Evolutionary conservation across 92 coral and sea anemone species (phyloP).

Genomic region (Galaxea fascicularis): DNA sequence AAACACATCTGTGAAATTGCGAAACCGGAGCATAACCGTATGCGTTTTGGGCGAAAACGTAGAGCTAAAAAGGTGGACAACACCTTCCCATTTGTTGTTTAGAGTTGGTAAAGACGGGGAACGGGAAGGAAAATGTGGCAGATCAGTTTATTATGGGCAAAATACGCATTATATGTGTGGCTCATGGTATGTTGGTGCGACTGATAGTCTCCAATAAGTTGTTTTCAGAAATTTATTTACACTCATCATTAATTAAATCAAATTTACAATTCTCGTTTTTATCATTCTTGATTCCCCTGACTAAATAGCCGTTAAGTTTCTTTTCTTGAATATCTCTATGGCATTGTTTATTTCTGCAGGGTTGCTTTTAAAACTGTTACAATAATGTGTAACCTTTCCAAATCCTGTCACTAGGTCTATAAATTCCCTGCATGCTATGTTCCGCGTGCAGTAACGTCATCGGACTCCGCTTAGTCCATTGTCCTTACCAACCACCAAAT

Average conservation of each 20-base stretch:
- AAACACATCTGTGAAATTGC: no score
- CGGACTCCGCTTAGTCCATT: conserved; percentile 45
- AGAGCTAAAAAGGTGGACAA: no score
- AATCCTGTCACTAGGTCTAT: not conserved
- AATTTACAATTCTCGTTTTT: conserved; percentile 30
- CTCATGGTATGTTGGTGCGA: not conserved
- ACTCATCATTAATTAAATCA: conserved; percentile 22
- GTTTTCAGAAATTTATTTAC: conserved; percentile 59
- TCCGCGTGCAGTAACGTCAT: conserved; percentile 44
- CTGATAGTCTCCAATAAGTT: not conserved
- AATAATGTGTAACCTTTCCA: conserved; percentile 7
- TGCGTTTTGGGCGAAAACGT: no score
- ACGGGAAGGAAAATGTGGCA: no score
- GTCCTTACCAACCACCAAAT: conserved; percentile 31
- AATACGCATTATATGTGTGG: not conserved
- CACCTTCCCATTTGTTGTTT: no score
- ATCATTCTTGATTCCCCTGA: not conserved
- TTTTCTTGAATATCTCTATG: not conserved
- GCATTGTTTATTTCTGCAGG: conserved; percentile 14
- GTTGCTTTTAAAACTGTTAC: not conserved
- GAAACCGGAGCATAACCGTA: no score
- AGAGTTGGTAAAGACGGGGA: no score
- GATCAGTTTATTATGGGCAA: no score
- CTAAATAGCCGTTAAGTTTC: not conserved
- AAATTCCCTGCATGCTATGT: conserved; percentile 38